Evolutionary conservation across 92 coral and sea anemone genomes (phyloP).

Genomic region (Zoanthus sociatus): DNA sequence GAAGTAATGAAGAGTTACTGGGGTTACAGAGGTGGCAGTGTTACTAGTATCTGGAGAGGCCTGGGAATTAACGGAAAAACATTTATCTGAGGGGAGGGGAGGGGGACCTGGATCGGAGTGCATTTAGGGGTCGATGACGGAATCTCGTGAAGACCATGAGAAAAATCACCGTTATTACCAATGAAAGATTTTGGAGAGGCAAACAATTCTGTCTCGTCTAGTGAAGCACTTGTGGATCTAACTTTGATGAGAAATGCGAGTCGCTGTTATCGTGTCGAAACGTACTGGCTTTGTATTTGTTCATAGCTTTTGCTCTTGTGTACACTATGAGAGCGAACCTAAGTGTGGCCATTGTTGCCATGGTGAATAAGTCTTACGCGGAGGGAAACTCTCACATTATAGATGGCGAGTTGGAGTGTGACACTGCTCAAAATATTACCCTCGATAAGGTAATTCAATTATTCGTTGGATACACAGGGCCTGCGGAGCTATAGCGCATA

Average conservation of each 20-base stretch:
- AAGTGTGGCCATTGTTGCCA: constrained; percentile 31
- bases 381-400: background rate
- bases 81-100: too few species aligned
- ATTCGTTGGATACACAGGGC: too few species aligned
- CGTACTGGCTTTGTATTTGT: constrained; percentile 15
- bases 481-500: too few species aligned
- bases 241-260: background rate
- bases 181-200: background rate
- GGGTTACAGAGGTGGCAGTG: too few species aligned
- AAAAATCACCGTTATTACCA: constrained; percentile 5
- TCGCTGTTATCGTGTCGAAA: constrained; percentile 28
- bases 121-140: too few species aligned
- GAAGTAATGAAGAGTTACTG: too few species aligned
- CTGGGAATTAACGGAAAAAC: too few species aligned
- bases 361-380: constrained; percentile 31
- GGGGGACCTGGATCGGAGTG: too few species aligned
- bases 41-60: too few species aligned
- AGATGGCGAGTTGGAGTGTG: constrained; percentile 8
- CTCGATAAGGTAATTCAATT: constrained; percentile 5
- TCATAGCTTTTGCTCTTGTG: constrained; percentile 15
- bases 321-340: constrained; percentile 40
- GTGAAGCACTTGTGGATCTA: too few species aligned
- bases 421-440: constrained; percentile 7
- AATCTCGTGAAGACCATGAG: background rate
- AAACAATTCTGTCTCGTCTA: background rate